phyloP scores from a whole-genome alignment of 2,888 invertebrate genomes.

The Xestia c-nigrum region DNA sequence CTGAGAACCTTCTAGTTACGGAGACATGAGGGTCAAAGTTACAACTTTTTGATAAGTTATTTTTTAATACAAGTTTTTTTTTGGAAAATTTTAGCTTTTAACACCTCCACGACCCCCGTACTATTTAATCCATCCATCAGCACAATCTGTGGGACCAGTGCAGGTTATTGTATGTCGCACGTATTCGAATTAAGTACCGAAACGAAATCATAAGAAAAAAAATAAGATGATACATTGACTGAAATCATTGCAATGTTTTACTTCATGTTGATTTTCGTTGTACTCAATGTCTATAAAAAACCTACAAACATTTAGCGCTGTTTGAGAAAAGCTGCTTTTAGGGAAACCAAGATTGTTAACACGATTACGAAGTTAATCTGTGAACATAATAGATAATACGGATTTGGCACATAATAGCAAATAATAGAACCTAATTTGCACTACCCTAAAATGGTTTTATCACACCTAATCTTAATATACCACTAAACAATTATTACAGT shows the following conservation, averaged over 20 bases:
- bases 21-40: no score
- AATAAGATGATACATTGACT: neutral
- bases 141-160: neutral
- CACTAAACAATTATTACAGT: constrained; percentile 32
- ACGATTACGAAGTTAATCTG: neutral
- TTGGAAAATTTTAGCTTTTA: no score
- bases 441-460: constrained; percentile 23
- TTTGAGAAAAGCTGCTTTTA: neutral
- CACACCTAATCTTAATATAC: constrained; percentile 23
- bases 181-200: neutral
- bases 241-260: neutral
- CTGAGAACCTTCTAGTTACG: no score
- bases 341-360: neutral
- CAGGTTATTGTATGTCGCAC: neutral
- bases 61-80: no score
- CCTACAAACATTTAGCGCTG: neutral
- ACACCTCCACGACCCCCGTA: no score
- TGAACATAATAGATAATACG: constrained; percentile 11
- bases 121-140: no score
- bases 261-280: neutral
- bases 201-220: neutral
- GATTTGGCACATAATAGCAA: constrained; percentile 27
- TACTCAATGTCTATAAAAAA: neutral
- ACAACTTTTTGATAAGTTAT: no score
- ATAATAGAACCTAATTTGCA: constrained; percentile 28